Base-by-base conservation (phyloP, 2,113 vertebrate genomes). In the Columba janthina region DNA sequence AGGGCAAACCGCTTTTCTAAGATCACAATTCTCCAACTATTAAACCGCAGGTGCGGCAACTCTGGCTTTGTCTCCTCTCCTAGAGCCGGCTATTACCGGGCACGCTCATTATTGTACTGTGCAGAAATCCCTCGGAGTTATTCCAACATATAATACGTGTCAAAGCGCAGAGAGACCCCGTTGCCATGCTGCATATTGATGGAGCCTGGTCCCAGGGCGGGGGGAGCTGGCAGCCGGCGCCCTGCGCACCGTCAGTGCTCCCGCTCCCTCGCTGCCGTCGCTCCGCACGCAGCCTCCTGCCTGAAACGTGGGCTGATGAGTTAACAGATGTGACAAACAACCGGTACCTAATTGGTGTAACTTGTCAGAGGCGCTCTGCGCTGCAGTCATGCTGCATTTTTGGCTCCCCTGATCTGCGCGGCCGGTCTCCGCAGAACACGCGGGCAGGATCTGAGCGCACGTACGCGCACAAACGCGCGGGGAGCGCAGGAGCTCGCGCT, bases 1-100 rank as follows among this genome's bases (percentile, higher is more conserved):
- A 95, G 90, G 93, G 89, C 96, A 91, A 91, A 94, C 95, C 78
- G 85, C 19, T 94, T 97, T 94, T 88, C 93, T 72, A 57, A 87
- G 92, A 96, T 82, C 88, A 87, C 88, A 89, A 78, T 95, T 94
- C 89, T 53, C 87, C 93, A 81, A 44, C 93, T 91, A 81, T 96
- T 96, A 95, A 97, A 91, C 87, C 12, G 22, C 94, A 83, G 93
- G 93, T 89, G 90, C 5, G 4, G 89, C 50, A 54, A 50, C 90
- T 85, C 92, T 12, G 40, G 89, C 92, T 96, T 91, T 87, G 81
- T 86, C 89, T 85, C 80, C 87, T 73, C 66, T 79, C 89, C 54
- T 32, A 60, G 90, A 91, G 91, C 75, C 12, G 62, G 86, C 88
- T 89, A 15, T 92, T 83, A 54, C 69, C 1, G 28, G 53, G 54